Conservation (phyloP, 2,113 vertebrate genomes). For the Columbina picui region DNA sequence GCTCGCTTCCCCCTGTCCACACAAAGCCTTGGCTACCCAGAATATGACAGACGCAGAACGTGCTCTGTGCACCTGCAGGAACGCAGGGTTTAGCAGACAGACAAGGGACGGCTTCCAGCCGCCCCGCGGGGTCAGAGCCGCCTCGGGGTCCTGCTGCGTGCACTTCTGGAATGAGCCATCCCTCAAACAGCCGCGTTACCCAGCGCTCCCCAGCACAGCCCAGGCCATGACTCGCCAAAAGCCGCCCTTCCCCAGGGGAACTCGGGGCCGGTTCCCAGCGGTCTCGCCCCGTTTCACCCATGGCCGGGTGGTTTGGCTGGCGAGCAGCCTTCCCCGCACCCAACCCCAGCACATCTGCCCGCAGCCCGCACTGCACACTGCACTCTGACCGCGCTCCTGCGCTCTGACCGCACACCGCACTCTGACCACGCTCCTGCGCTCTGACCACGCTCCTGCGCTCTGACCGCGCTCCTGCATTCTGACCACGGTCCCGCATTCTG, state of each 20-base stretch:
- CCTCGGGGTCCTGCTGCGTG: neutral
- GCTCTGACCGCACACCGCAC: too few species aligned
- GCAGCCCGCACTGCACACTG: neutral
- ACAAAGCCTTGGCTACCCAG: fast-evolving
- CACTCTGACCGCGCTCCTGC: too few species aligned
- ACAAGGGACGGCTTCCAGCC: neutral
- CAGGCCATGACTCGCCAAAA: neutral
- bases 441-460: too few species aligned
- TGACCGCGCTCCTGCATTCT: too few species aligned
- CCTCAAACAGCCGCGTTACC: neutral
- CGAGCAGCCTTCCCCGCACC: neutral
- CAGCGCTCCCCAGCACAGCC: neutral
- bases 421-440: too few species aligned
- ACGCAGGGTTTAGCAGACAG: neutral
- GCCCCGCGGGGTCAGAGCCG: neutral
- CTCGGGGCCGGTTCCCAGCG: neutral
- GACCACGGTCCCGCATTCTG: neutral
- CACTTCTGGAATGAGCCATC: neutral
- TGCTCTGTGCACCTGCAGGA: neutral
- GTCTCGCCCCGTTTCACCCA: neutral
- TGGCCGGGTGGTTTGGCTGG: fast-evolving
- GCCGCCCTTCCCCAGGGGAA: neutral
- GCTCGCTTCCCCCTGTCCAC: neutral
- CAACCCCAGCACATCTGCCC: neutral
- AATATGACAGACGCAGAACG: neutral